phyloP scores from a whole-genome alignment of 2,888 invertebrate species.

The Hypercompe scribonia region DNA sequence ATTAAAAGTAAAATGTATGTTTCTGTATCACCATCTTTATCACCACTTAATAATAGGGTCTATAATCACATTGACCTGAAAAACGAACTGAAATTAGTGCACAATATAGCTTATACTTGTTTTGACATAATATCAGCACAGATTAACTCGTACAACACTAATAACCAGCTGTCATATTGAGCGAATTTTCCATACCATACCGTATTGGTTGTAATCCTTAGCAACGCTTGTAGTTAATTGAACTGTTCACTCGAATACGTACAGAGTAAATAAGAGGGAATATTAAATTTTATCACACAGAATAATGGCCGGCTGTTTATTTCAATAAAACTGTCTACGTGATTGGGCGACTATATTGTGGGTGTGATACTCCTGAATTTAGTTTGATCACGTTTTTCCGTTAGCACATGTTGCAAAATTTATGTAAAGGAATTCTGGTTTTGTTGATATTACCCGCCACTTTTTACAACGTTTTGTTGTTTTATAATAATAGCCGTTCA shows the following conservation, averaged over 20 bases:
- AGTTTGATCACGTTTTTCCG: slow-evolving; percentile 8
- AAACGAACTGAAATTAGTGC: background rate
- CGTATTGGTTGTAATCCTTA: slow-evolving; percentile 15
- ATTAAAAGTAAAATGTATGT: too few species aligned
- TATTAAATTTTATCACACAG: slow-evolving; percentile 42
- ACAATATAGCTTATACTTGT: background rate
- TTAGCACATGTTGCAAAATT: slow-evolving; percentile 4
- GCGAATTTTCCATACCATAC: background rate
- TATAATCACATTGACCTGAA: background rate
- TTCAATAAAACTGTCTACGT: slow-evolving; percentile 38
- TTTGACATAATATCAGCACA: background rate
- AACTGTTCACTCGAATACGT: slow-evolving; percentile 25
- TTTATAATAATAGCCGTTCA: background rate
- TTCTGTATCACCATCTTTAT: background rate
- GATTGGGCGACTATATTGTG: slow-evolving; percentile 19
- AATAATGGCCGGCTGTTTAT: slow-evolving; percentile 35
- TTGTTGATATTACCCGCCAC: background rate
- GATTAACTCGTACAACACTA: background rate
- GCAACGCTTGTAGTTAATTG: slow-evolving; percentile 38
- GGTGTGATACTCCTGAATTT: slow-evolving; percentile 1
- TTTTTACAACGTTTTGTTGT: background rate
- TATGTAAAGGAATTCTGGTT: background rate
- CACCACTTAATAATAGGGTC: background rate
- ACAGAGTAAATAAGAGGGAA: slow-evolving; percentile 34
- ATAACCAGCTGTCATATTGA: slow-evolving; percentile 4